phyloP scores from a whole-genome alignment of 2,888 invertebrate genomes.

The Drosophila mercatorum region DNA sequence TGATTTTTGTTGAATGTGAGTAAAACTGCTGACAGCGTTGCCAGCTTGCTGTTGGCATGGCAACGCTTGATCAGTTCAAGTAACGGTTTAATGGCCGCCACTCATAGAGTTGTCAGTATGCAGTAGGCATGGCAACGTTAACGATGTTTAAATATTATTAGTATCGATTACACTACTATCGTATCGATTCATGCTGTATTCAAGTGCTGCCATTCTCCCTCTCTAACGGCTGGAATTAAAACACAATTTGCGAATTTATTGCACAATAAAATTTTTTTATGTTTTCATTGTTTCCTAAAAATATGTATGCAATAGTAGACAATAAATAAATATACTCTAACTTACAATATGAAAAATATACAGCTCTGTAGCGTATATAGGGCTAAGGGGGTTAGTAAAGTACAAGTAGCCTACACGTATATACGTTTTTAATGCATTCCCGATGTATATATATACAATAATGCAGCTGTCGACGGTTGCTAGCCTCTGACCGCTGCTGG shows the following conservation, averaged over 20 bases:
- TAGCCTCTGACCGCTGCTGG: constrained; percentile 52
- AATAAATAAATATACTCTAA: constrained; percentile 66
- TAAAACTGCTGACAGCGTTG: constrained; percentile 15
- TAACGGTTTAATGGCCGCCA: constrained; percentile 5
- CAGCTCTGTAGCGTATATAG: constrained; percentile 48
- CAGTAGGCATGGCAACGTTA: constrained; percentile 9
- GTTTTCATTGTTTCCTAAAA: constrained; percentile 39
- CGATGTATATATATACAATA: constrained; percentile 63
- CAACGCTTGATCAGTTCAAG: constrained; percentile 32
- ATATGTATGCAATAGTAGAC: constrained; percentile 40
- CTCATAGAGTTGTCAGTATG: not conserved
- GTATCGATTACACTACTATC: not conserved
- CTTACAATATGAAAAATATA: constrained; percentile 56
- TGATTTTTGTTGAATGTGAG: constrained; percentile 32
- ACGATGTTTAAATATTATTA: not conserved
- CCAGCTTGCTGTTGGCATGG: constrained; percentile 31
- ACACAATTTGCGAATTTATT: constrained; percentile 36
- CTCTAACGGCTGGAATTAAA: constrained; percentile 2
- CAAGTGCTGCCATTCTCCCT: not conserved
- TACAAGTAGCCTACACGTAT: constrained; percentile 69
- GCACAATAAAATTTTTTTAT: constrained; percentile 45
- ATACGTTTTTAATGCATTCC: constrained; percentile 41
- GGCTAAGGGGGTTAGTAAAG: constrained; percentile 52
- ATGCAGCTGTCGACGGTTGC: constrained; percentile 37
- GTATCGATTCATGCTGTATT: too few relatives aligned